Evolutionary conservation across 2,888 invertebrate genomes (phyloP).

Genomic region (Bombylius major): DNA sequence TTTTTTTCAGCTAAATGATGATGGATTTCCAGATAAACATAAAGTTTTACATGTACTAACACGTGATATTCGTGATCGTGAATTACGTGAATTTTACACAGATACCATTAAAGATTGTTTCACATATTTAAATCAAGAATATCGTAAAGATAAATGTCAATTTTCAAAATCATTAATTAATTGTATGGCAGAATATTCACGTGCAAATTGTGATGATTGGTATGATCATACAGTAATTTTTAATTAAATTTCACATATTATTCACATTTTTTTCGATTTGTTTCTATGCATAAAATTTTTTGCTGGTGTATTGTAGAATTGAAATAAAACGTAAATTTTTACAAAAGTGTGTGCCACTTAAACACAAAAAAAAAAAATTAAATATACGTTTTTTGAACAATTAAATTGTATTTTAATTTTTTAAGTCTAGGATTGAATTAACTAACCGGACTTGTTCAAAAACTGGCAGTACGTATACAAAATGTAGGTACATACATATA

Average conservation of each 20-base stretch:
- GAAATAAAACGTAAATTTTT: no score
- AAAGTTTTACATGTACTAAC: conserved; percentile 48
- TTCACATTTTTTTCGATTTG: no score
- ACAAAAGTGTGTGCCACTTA: no score
- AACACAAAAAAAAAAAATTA: no score
- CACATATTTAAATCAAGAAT: conserved; percentile 44
- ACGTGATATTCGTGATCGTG: conserved; percentile 48
- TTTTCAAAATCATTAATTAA: conserved; percentile 51
- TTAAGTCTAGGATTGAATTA: no score
- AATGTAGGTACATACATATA: no score
- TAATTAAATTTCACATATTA: conserved; percentile 17
- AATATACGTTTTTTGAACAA: no score
- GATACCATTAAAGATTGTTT: conserved; percentile 62
- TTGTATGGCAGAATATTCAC: conserved; percentile 59
- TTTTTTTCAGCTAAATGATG: conserved; percentile 26
- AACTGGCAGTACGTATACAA: no score
- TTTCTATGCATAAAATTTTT: no score
- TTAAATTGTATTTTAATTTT: no score
- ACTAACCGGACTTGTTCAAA: no score
- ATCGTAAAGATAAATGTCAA: conserved; percentile 47
- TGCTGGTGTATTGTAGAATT: no score
- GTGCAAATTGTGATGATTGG: conserved; percentile 64
- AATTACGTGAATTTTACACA: conserved; percentile 53
- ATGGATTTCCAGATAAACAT: conserved; percentile 46
- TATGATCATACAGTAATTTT: conserved; percentile 41